These are phyloP conservation scores for Onthophagus taurus DNA, from an alignment of 1,140 invertebrate genomes.

Conservation along the genomic window DNA sequence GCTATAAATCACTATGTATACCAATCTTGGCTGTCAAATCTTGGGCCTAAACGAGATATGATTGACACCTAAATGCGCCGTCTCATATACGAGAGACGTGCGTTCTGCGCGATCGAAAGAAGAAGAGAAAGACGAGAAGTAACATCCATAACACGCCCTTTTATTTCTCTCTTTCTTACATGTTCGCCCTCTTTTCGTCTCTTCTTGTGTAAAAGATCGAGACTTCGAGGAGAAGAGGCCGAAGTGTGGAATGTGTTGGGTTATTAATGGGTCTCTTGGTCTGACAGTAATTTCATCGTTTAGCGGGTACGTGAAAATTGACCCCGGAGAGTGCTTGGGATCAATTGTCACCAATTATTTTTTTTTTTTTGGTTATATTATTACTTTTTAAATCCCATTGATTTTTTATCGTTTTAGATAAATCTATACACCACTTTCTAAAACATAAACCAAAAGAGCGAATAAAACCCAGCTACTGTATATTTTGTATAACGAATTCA, in stretches of 20 bases:
- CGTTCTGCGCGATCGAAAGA: slow-evolving; percentile 6
- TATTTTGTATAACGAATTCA: slow-evolving; percentile 2
- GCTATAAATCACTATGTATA: slow-evolving; percentile 31
- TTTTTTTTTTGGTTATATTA: too few relatives aligned
- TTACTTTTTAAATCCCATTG: too few relatives aligned
- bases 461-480: too few relatives aligned
- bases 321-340: slow-evolving; percentile 1
- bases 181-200: neutral
- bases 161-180: too few relatives aligned
- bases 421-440: too few relatives aligned
- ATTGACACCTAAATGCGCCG: slow-evolving; percentile 34
- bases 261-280: slow-evolving; percentile 11
- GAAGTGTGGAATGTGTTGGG: slow-evolving; percentile 11
- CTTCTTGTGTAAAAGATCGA: neutral
- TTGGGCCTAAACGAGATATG: slow-evolving; percentile 32
- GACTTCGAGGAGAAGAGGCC: too few relatives aligned
- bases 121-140: too few relatives aligned
- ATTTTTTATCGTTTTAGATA: too few relatives aligned
- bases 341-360: slow-evolving; percentile 6
- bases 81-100: slow-evolving; percentile 9
- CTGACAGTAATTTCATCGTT: slow-evolving; percentile 15
- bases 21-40: slow-evolving; percentile 34
- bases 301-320: slow-evolving; percentile 15
- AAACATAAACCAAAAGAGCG: too few relatives aligned
- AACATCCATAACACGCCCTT: too few relatives aligned